Evolutionary conservation across 2,888 invertebrate genomes (phyloP).

Genomic region (Callyntrura sp.): DNA sequence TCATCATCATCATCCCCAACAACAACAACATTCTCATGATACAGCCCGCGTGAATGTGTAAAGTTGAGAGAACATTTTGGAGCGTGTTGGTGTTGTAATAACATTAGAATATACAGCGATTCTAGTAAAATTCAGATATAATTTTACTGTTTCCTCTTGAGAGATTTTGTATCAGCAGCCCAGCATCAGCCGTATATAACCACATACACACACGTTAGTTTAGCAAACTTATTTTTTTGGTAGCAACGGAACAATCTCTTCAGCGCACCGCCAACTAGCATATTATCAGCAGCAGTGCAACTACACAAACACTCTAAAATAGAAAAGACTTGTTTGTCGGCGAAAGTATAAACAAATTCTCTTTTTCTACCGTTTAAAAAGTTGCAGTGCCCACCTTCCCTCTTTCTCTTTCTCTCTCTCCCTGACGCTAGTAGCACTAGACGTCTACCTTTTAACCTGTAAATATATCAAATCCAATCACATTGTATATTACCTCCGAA

Average conservation of each 20-base stretch:
- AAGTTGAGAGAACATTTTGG: constrained; percentile 48
- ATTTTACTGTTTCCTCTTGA: constrained; percentile 45
- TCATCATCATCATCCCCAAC: no score
- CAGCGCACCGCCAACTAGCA: constrained; percentile 5
- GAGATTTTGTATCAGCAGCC: constrained; percentile 65
- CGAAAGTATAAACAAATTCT: constrained; percentile 2
- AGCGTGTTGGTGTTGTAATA: constrained; percentile 25
- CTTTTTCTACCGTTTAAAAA: neutral
- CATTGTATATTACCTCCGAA: constrained; percentile 36
- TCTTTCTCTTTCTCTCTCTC: neutral
- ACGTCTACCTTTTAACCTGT: constrained; percentile 44
- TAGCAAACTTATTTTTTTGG: neutral
- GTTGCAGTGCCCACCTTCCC: neutral
- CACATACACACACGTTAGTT: neutral
- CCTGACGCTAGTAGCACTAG: neutral
- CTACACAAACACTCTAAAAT: constrained; percentile 8
- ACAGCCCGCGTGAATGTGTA: constrained; percentile 39
- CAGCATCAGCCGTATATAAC: neutral
- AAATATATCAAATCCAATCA: constrained; percentile 62
- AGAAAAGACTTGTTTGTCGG: constrained; percentile 51
- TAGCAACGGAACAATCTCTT: constrained; percentile 5
- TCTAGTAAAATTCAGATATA: constrained; percentile 56
- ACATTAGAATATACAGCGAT: constrained; percentile 11
- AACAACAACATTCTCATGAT: constrained; percentile 5
- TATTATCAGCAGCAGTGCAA: no score